Evolutionary conservation across 2,888 invertebrate genomes (phyloP).

Genomic region (Cacoxenus indagator): DNA sequence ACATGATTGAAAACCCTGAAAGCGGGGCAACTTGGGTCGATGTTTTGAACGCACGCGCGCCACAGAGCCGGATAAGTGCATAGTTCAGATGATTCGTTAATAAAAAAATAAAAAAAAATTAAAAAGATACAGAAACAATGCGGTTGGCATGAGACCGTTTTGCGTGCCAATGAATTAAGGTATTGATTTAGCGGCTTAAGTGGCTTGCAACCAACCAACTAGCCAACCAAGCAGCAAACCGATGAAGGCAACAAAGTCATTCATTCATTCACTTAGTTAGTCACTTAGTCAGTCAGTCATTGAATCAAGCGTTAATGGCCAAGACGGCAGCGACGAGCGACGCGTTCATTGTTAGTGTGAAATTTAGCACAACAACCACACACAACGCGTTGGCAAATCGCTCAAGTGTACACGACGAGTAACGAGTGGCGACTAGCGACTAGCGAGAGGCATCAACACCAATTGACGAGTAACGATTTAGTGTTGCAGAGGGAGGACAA

Average conservation of each 20-base stretch:
- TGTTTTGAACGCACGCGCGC: not conserved
- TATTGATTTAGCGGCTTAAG: slow-evolving; percentile 52
- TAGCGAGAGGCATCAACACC: too few species aligned
- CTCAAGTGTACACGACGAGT: not conserved
- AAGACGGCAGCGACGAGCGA: slow-evolving; percentile 41
- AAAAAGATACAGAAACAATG: slow-evolving; percentile 40
- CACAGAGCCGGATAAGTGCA: not conserved
- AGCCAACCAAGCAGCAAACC: slow-evolving; percentile 25
- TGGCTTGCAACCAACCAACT: not conserved
- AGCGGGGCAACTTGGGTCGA: not conserved
- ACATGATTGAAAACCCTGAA: slow-evolving; percentile 5
- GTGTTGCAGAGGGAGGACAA: not conserved
- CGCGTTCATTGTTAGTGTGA: slow-evolving; percentile 62
- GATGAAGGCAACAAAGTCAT: not conserved
- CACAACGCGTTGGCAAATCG: slow-evolving; percentile 6
- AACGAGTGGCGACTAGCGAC: not conserved
- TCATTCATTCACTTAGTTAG: slow-evolving; percentile 15
- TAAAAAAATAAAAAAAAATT: not conserved
- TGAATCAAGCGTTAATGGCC: slow-evolving; percentile 6
- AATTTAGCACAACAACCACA: slow-evolving; percentile 63
- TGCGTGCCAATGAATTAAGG: slow-evolving; percentile 58
- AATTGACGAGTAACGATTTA: not conserved
- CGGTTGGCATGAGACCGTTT: slow-evolving; percentile 39
- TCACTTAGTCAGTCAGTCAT: slow-evolving; percentile 21
- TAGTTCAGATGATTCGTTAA: not conserved